Base-by-base conservation (phyloP, 2,797 vertebrate genomes). In the Danio aesculapii region DNA sequence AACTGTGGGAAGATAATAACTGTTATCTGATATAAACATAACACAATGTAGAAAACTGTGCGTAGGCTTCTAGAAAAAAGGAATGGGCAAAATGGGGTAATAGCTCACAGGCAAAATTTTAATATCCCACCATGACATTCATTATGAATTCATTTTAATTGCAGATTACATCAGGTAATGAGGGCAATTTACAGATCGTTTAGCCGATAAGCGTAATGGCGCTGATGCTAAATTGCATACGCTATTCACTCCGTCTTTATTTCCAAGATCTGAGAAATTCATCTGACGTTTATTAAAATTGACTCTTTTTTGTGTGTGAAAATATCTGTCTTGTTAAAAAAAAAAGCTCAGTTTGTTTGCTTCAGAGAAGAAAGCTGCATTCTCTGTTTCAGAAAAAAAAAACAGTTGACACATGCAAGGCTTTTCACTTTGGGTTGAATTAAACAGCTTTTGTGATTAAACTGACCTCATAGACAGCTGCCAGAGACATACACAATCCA, bases 161-260 rank as follows among this genome's bases (percentile, higher is more conserved):
- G 44, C 75, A 78, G 75, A 83, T 78, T 78, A 59, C 74, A 78
- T 74, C 76, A 77, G 75, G 50, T 72, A 73, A 83, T 83, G 81
- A 67, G 70, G 69, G n/a, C 53, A 67, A 73, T 77, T 77, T 70
- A 50, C 8, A 0, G 67, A 79, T 71, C 3, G 6, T 53, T 79
- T 8, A 62, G 49, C 17, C 16, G 67, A 71, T 63, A 70, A 71
- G 19, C 39, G 21, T 55, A 30, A 44, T 50, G 53, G 50, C 3
- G 21, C 76, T 19, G 44, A 58, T 59, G 53, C 16, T 50, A 39
- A 69, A 69, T 41, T 41, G 30, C 52, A 47, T 47, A 66, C 5
- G 6, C 10, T 46, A 72, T 47, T 73, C 70, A 14, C 55, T 55
- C 8, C 1, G 8, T 41, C 46, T 50, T 64, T 39, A 17, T 30